phyloP scores from a whole-genome alignment of 2,113 vertebrate species.

The Entomyzon cyanotis region DNA sequence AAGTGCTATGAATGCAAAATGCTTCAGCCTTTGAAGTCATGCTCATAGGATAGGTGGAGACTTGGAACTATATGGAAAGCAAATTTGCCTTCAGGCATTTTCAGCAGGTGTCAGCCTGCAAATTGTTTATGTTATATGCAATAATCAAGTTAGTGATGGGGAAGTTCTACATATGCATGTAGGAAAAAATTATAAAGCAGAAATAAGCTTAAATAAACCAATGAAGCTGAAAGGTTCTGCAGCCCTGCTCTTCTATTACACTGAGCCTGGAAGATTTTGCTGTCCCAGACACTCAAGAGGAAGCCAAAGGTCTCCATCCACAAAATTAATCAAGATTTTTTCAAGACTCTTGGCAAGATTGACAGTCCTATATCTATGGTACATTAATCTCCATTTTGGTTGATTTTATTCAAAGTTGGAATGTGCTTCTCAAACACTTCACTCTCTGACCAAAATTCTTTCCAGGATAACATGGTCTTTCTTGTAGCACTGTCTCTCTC shows the following conservation, averaged over 20 bases:
- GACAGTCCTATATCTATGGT: neutral
- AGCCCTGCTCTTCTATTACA: neutral
- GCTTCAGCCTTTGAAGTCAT: neutral
- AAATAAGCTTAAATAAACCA: neutral
- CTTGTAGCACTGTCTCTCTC: slow-evolving; percentile 84
- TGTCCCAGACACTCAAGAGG: neutral
- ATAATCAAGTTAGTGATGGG: neutral
- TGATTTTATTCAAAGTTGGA: slow-evolving; percentile 77
- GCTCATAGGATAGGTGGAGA: neutral
- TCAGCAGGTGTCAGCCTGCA: neutral
- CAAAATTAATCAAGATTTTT: neutral
- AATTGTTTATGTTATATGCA: neutral
- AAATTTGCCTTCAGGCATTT: neutral
- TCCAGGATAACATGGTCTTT: slow-evolving; percentile 84
- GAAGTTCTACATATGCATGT: neutral
- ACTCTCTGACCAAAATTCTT: slow-evolving; percentile 80
- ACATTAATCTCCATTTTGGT: neutral
- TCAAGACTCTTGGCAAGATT: neutral
- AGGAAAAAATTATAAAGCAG: neutral
- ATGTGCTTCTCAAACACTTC: slow-evolving; percentile 82
- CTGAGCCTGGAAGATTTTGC: neutral
- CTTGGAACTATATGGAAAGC: slow-evolving; percentile 4
- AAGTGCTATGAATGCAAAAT: neutral
- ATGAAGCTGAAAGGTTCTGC: neutral
- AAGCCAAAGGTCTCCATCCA: neutral